Conservation (phyloP, 2,113 vertebrate genomes). For the Mohoua ochrocephala region DNA sequence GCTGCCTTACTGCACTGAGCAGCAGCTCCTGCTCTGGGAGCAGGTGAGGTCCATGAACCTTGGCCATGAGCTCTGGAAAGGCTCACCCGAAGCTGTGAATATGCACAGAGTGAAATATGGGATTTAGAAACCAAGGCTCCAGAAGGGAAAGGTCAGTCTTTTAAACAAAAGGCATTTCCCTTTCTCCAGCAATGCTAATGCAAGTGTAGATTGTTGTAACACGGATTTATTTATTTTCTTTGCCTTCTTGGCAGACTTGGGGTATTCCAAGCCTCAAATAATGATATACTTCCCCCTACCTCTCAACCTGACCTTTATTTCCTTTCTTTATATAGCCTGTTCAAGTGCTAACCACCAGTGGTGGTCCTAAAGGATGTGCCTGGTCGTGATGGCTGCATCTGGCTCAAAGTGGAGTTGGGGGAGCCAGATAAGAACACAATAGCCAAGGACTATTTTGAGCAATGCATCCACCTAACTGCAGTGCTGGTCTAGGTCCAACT, state of each 20-base stretch:
- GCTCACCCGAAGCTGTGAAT: neutral
- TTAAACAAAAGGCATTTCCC: neutral
- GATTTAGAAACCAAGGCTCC: neutral
- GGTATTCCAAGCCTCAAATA: neutral
- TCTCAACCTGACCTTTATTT: neutral
- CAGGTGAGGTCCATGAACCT: accelerated
- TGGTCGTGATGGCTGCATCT: neutral
- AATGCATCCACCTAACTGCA: neutral
- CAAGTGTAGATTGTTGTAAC: neutral
- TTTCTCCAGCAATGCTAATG: neutral
- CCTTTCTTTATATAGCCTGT: neutral
- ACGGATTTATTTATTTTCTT: neutral
- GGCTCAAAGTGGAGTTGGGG: neutral
- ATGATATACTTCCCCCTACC: neutral
- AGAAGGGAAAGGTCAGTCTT: neutral
- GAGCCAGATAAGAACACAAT: neutral
- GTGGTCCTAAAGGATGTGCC: neutral
- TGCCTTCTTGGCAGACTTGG: neutral
- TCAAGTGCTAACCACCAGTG: neutral
- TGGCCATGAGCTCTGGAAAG: neutral
- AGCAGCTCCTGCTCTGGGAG: neutral
- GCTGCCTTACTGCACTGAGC: neutral
- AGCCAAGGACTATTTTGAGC: neutral
- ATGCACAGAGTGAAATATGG: neutral
- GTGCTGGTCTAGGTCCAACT: neutral